Base-by-base conservation (phyloP, 2,888 invertebrate species). In the Linyphia triangularis region DNA sequence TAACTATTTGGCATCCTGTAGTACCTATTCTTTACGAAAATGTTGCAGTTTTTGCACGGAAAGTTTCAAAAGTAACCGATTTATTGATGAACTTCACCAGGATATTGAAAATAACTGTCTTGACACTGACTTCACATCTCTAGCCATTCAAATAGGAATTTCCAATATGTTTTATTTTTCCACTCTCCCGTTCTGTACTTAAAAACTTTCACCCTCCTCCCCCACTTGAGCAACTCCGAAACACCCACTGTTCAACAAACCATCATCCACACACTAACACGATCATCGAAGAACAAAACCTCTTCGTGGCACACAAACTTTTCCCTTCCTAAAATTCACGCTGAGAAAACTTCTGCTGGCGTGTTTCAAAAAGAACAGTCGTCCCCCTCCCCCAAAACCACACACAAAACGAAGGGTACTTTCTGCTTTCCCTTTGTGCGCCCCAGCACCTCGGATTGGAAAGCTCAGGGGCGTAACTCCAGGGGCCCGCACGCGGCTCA, bases 261-360 rank as follows among this genome's bases (percentile, higher is more conserved):
- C 70, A 40, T 61, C 82, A 3, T 19, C 28, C 33, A 33, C 72
- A 37, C 63, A 43, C 24, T 30, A 77, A 85, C 85, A 85, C 59
- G 85, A 69, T 85, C 75, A 85, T 85, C 77, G 78, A 85, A 85
- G 85, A 85, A 85, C 70, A 69, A 61, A 26, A 43, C 70, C 43
- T n/a, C n/a, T n/a, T n/a, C n/a, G n/a, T n/a, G n/a, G n/a, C n/a
- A n/a, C n/a, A n/a, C 22, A 70, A 82, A 82, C 73, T 84, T 73
- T 73, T 67, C 75, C 22, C 65, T 63, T 24, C 37, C 9, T 33
- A 22, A 61, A 77, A 85, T 69, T 84, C 84, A 57, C 57, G 84
- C 84, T 84, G 84, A 7, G 84, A 75, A 57, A 67, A 51, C 51
- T 40, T 70, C 81, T 26, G 37, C 30, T 24, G 28, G 30, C 22